These are phyloP conservation scores for Elaphurus davidianus DNA, from an alignment of 2,113 vertebrate genomes.

Conservation along the genomic window DNA sequence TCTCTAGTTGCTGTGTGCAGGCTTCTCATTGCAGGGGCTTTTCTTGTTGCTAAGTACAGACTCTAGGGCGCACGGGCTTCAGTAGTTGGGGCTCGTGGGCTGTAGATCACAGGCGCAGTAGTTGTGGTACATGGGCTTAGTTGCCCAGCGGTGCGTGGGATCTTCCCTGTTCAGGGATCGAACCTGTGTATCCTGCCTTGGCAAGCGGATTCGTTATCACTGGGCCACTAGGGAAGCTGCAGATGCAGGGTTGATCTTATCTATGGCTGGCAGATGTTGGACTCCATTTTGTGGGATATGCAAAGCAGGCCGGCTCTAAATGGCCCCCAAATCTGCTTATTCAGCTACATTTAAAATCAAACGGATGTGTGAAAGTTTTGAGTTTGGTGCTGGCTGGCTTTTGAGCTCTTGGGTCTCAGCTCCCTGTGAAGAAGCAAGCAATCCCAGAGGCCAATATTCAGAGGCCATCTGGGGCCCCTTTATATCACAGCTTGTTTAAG, in stretches of 20 bases:
- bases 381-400: background rate
- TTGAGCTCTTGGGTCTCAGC: background rate
- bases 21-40: background rate
- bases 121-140: background rate
- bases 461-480: accelerated
- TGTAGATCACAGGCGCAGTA: background rate
- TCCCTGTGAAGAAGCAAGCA: background rate
- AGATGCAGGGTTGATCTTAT: background rate
- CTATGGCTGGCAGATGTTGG: background rate
- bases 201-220: background rate
- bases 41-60: background rate
- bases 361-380: background rate
- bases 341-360: background rate
- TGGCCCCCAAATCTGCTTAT: background rate
- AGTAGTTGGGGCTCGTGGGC: background rate
- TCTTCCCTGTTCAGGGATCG: background rate
- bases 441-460: accelerated
- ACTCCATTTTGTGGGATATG: background rate
- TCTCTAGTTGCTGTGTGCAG: background rate
- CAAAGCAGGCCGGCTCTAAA: background rate
- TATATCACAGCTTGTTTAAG: background rate
- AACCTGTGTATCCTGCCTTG: background rate
- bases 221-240: background rate
- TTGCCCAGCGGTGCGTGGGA: background rate
- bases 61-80: background rate